Percentiles rank a stretch among this genome's conserved stretches.
These are phyloP conservation scores for Phorcus lineatus DNA, from an alignment of 2,888 invertebrate species.

Conservation along the genomic window DNA sequence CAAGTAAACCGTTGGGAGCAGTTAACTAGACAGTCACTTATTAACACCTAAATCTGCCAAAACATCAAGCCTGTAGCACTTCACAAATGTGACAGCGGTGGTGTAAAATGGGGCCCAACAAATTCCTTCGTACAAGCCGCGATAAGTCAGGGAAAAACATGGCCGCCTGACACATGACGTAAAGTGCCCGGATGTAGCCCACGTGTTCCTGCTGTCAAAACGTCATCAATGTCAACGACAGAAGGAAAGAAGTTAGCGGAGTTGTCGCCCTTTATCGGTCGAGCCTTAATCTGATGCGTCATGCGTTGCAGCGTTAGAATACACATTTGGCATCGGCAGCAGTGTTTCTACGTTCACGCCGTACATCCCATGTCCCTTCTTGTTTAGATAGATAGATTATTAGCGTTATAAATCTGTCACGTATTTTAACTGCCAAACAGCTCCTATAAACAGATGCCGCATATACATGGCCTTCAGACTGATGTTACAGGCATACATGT, in stretches of 20 bases:
- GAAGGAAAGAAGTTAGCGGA: background rate
- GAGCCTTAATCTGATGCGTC: background rate
- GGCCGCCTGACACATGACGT: constrained; percentile 1
- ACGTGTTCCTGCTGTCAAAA: constrained; percentile 5
- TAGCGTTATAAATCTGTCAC: background rate
- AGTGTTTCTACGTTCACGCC: background rate
- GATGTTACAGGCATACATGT: too few relatives aligned
- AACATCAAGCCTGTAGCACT: background rate
- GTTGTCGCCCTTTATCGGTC: background rate
- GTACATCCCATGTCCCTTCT: background rate
- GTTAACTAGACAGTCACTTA: background rate
- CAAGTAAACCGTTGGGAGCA: background rate
- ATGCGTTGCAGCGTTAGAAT: background rate
- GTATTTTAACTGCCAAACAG: background rate
- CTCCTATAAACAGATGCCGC: too few relatives aligned
- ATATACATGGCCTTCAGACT: too few relatives aligned
- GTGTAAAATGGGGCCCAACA: background rate
- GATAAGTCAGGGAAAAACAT: background rate
- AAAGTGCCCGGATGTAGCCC: background rate
- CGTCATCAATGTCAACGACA: background rate
- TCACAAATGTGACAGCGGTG: background rate
- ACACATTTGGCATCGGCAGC: background rate
- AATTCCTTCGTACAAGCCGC: background rate
- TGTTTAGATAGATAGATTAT: background rate
- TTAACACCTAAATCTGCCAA: background rate